Evolutionary conservation across 1,140 invertebrate genomes (phyloP), one percentile per base, ranked within the genome.

Genomic region (Pogonognathellus flavescens): DNA sequence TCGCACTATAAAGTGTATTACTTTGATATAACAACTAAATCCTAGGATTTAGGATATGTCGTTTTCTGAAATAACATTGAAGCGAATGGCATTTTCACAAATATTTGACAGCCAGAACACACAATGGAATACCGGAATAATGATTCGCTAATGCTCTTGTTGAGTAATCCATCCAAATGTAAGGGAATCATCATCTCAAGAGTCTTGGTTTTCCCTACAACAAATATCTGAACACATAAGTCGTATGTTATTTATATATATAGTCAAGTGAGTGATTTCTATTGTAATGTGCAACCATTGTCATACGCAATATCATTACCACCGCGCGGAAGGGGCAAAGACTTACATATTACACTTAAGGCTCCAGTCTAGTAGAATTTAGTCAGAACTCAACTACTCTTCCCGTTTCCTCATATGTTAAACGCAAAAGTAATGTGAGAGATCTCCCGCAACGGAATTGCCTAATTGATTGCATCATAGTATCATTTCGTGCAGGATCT

Each of bases 401-500:
- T 13, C 53, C 11, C 53, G 1, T 5, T 57, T 57, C 53, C 70
- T 50, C 16, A n/a, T 14, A 76, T 76, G 14, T 6, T 49, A 76
- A 49, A 49, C 70, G 41, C 49, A 76, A 41, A 41, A 14, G 20
- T 66, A 66, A 76, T 82, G 80, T 55, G 55, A 11, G 55, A 59
- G 80, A 82, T 50, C 52, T 31, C 50, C 80, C 80, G 80, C 80
- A 82, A 82, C 22, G 22, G 80, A 82, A 82, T 82, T 82, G 80
- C 80, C 80, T 82, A 82, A 82, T 82, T 82, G 80, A 82, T 82
- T 82, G 80, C 80, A 82, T 82, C 80, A 82, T 59, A 82, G 22
- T 57, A 76, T 18, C 1, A 62, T 62, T 13, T 62, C 8, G 1
- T 18, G 18, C 16, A 55, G 16, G 1, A 55, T 55, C 11, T 55